A percentile compares a stretch with the other conserved stretches of the same genome.
These are phyloP conservation scores for Emydoidea blandingii DNA, from an alignment of 2,797 vertebrate species.

Conservation along the genomic window DNA sequence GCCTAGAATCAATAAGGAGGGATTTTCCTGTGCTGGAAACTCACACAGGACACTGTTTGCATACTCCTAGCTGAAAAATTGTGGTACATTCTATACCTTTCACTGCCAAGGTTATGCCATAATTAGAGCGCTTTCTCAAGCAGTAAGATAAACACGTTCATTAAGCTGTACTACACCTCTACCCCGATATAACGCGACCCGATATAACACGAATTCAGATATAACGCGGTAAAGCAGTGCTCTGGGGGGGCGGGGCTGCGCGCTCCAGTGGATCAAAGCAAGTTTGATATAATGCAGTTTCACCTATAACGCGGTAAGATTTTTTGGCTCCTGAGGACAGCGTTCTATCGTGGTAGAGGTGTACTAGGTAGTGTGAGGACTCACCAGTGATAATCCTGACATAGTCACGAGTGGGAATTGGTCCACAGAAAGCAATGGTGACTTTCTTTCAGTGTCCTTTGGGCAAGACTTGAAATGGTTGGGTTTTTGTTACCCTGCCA, in stretches of 20 bases:
- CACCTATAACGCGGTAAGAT: too few species aligned
- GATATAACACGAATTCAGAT: too few species aligned
- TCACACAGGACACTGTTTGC: background rate
- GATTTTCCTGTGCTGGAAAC: slow-evolving; percentile 8
- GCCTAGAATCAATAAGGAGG: background rate
- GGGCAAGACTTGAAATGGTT: background rate
- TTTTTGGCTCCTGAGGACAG: too few species aligned
- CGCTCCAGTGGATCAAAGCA: too few species aligned
- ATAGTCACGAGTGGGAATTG: background rate
- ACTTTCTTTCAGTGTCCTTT: background rate
- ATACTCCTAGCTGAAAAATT: background rate
- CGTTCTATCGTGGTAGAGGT: too few species aligned
- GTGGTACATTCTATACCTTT: background rate
- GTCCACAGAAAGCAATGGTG: background rate
- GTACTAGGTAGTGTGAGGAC: background rate
- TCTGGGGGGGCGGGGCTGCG: too few species aligned
- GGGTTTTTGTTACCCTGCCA: background rate
- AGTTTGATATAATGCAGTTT: too few species aligned
- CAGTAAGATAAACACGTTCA: fast-evolving
- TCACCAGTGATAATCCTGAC: background rate
- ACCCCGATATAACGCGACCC: too few species aligned
- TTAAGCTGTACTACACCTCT: background rate
- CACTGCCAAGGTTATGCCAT: background rate
- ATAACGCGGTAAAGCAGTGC: too few species aligned
- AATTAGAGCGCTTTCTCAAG: background rate